A percentile compares a stretch with the other conserved stretches of the same genome.
phyloP scores from a whole-genome alignment of 2,888 invertebrate species.

The Trimorus sp. region DNA sequence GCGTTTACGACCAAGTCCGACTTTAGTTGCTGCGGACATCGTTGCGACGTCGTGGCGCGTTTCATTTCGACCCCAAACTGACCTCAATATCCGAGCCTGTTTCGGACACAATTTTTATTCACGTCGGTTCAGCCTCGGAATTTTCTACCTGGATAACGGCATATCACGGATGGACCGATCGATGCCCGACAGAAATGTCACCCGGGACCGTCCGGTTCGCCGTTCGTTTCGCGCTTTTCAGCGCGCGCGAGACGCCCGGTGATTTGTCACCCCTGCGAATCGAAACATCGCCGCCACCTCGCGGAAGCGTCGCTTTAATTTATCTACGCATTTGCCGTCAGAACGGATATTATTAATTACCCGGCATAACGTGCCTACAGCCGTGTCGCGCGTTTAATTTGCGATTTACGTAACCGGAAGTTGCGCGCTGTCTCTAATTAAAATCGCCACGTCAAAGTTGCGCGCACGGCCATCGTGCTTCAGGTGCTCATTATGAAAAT shows the following conservation, averaged over 20 bases:
- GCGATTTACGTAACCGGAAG: conserved; percentile 69
- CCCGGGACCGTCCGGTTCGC: background rate
- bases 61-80: too few relatives aligned
- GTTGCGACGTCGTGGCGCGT: too few relatives aligned
- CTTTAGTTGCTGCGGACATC: too few relatives aligned
- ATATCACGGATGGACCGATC: conserved; percentile 20
- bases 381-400: conserved; percentile 67
- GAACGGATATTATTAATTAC: conserved; percentile 66
- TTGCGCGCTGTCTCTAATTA: conserved; percentile 69
- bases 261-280: conserved; percentile 55
- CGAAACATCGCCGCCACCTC: conserved; percentile 45
- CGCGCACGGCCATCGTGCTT: conserved; percentile 48
- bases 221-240: conserved; percentile 30
- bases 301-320: conserved; percentile 63
- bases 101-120: too few relatives aligned
- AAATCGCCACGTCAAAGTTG: conserved; percentile 64
- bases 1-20: too few relatives aligned
- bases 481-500: conserved; percentile 61
- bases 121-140: too few relatives aligned
- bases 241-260: conserved; percentile 28
- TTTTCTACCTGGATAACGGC: too few relatives aligned
- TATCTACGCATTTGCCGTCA: conserved; percentile 63
- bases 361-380: conserved; percentile 51
- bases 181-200: conserved; percentile 11
- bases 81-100: too few relatives aligned